These are phyloP conservation scores for Arizona elegans DNA, from an alignment of 2,113 vertebrate species.

Conservation along the genomic window DNA sequence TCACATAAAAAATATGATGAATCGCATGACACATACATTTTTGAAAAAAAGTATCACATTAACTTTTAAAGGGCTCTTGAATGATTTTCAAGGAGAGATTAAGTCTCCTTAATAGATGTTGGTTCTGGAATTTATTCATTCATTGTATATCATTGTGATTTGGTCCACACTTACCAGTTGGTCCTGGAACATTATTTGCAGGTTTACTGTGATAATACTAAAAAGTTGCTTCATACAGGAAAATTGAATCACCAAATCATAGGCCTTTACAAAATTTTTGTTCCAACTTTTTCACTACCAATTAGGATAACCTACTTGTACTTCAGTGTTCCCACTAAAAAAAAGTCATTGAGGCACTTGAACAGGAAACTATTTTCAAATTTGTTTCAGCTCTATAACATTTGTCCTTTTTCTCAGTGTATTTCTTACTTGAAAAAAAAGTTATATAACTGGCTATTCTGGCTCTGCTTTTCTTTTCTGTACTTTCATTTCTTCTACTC, in stretches of 20 bases:
- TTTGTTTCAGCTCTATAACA: slow-evolving; percentile 23
- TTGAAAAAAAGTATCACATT: not conserved
- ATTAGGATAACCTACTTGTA: slow-evolving; percentile 26
- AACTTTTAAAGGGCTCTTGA: not conserved
- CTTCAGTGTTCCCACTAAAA: slow-evolving; percentile 18
- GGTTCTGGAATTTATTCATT: not conserved
- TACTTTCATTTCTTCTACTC: slow-evolving; percentile 20
- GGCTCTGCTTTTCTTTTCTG: slow-evolving; percentile 28
- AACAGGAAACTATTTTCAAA: slow-evolving; percentile 28
- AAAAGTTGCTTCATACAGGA: slow-evolving; percentile 13
- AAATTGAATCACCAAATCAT: not conserved
- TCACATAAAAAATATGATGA: not conserved
- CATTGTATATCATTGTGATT: not conserved
- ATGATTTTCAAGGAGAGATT: not conserved
- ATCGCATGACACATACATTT: not conserved
- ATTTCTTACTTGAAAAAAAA: slow-evolving; percentile 32
- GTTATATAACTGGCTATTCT: slow-evolving; percentile 14
- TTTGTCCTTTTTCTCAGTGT: not conserved
- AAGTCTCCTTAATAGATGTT: not conserved
- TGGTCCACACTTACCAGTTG: not conserved
- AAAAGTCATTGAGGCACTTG: not conserved
- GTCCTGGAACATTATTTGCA: not conserved
- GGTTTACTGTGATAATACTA: not conserved
- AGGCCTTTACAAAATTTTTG: not conserved
- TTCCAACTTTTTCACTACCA: slow-evolving; percentile 14